Percentiles rank a stretch among this genome's conserved stretches.
Evolutionary conservation across 2,113 vertebrate species (phyloP).

Genomic region (Passer domesticus): DNA sequence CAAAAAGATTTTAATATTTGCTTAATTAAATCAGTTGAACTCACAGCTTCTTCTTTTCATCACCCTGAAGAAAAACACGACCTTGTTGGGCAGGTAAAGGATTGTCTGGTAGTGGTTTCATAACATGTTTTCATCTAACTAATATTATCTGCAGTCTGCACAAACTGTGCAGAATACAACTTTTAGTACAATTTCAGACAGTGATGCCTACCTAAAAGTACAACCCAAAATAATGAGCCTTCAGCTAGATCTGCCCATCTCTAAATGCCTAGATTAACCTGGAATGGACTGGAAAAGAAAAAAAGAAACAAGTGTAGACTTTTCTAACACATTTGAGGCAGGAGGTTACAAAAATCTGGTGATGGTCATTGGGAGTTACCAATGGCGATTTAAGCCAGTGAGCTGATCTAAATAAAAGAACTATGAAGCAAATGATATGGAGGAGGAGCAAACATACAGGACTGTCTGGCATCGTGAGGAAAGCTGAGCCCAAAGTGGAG

Average conservation of each 20-base stretch:
- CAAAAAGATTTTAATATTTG: neutral
- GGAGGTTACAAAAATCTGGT: neutral
- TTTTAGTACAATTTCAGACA: neutral
- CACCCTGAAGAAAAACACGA: neutral
- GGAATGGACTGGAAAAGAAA: neutral
- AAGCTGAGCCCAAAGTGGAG: neutral
- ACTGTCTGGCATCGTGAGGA: fast-evolving
- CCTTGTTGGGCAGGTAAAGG: neutral
- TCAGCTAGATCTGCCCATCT: neutral
- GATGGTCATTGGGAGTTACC: neutral
- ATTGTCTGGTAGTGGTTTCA: neutral
- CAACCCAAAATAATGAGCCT: neutral
- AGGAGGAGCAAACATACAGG: neutral
- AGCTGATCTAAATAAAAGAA: neutral
- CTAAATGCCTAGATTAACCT: neutral
- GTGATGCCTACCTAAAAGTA: neutral
- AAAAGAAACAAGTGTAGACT: neutral
- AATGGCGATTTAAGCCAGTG: neutral
- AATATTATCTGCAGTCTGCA: neutral
- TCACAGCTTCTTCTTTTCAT: neutral
- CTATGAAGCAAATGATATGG: neutral
- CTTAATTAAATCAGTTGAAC: neutral
- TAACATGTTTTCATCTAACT: neutral
- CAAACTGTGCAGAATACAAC: neutral
- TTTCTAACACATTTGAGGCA: neutral